phyloP scores from a whole-genome alignment of 2,797 vertebrate genomes.

The Spea hammondii region DNA sequence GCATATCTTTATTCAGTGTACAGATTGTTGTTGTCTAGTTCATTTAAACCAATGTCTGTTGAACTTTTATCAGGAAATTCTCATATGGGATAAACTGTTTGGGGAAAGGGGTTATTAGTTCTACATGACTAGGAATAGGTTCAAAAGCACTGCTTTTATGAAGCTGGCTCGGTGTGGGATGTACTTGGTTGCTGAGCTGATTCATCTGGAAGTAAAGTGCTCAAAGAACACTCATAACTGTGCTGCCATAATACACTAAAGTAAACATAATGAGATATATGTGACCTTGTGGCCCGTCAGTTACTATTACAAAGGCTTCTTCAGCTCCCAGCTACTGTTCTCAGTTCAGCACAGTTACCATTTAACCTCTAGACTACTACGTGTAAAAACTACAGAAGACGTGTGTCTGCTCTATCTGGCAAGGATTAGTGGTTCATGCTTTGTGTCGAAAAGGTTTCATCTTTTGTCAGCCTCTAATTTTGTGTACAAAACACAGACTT shows the following conservation, averaged over 20 bases:
- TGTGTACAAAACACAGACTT: too few relatives aligned
- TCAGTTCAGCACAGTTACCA: not conserved
- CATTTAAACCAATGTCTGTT: too few relatives aligned
- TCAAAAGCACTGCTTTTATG: too few relatives aligned
- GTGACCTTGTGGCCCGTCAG: not conserved
- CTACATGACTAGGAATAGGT: too few relatives aligned
- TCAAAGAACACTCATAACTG: not conserved
- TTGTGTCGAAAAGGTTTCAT: not conserved
- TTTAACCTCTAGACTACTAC: not conserved
- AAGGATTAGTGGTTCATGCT: not conserved
- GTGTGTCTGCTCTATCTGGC: not conserved
- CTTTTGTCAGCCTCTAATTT: not conserved
- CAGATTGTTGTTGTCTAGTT: too few relatives aligned
- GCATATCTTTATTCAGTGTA: too few relatives aligned
- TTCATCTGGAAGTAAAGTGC: not conserved
- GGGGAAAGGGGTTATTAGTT: too few relatives aligned
- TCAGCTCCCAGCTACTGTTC: slow-evolving; percentile 1
- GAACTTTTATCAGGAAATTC: too few relatives aligned
- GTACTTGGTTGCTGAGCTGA: not conserved
- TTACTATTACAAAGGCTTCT: not conserved
- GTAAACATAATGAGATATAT: not conserved
- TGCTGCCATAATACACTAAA: not conserved
- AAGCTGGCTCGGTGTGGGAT: too few relatives aligned
- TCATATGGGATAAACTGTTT: too few relatives aligned
- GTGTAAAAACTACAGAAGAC: not conserved